These are phyloP conservation scores for Capitulum mitella DNA, from an alignment of 2,888 invertebrate genomes.

Conservation along the genomic window DNA sequence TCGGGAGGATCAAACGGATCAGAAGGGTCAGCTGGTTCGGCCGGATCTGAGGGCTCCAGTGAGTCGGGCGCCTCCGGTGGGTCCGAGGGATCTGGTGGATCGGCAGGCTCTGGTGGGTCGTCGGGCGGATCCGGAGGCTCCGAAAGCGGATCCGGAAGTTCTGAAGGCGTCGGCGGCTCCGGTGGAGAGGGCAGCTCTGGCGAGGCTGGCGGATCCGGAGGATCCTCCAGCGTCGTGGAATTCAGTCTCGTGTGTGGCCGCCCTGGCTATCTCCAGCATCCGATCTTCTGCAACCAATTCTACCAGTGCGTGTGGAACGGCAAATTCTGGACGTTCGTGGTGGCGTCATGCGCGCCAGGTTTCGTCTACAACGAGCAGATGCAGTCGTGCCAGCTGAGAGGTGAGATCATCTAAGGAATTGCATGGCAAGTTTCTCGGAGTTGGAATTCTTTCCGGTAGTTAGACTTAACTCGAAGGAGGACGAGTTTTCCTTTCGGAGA, in stretches of 20 bases:
- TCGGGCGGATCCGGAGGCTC: too few relatives aligned
- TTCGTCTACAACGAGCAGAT: slow-evolving; percentile 31
- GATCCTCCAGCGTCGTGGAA: slow-evolving; percentile 17
- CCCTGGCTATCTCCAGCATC: slow-evolving; percentile 32
- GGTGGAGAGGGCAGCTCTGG: slow-evolving; percentile 25
- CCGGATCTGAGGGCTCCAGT: too few relatives aligned
- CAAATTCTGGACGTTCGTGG: slow-evolving; percentile 31
- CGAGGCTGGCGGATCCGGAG: background rate
- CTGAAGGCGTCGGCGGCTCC: background rate
- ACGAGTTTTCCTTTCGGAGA: too few relatives aligned
- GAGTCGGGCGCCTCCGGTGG: too few relatives aligned
- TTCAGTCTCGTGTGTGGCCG: slow-evolving; percentile 30
- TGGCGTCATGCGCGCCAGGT: slow-evolving; percentile 31
- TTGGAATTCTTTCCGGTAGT: too few relatives aligned
- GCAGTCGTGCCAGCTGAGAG: slow-evolving; percentile 29
- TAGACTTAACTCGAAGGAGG: too few relatives aligned
- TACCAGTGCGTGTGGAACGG: slow-evolving; percentile 34
- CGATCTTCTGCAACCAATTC: slow-evolving; percentile 35
- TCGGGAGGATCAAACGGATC: too few relatives aligned
- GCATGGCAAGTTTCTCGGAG: too few relatives aligned
- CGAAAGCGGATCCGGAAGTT: background rate
- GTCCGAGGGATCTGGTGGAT: too few relatives aligned
- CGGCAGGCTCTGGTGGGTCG: too few relatives aligned
- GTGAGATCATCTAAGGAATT: background rate
- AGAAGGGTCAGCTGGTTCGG: too few relatives aligned